These are phyloP conservation scores for Balaeniceps rex DNA, from an alignment of 2,113 vertebrate species.

Conservation along the genomic window DNA sequence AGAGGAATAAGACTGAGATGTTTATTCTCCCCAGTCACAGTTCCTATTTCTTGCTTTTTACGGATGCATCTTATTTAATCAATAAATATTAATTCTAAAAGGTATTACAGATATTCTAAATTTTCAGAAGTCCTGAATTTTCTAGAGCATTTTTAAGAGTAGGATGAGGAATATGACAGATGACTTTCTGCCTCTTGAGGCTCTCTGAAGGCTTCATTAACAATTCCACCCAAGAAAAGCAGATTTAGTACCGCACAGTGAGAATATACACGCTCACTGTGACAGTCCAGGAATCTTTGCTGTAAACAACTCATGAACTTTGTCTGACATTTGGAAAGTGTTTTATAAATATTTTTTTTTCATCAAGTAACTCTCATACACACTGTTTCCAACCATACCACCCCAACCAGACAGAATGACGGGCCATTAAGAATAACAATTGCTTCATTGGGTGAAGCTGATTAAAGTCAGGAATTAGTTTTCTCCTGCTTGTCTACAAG, in stretches of 20 bases:
- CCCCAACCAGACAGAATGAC: background rate
- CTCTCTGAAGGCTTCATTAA: background rate
- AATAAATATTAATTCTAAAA: background rate
- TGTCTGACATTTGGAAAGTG: background rate
- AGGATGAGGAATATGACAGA: background rate
- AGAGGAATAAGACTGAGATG: background rate
- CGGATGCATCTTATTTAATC: background rate
- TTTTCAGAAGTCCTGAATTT: background rate
- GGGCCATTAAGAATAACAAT: background rate
- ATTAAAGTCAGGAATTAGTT: background rate
- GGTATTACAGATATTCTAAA: background rate
- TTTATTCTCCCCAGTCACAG: background rate
- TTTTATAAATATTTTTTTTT: background rate
- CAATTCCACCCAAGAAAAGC: background rate
- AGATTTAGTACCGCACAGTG: background rate
- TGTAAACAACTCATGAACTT: background rate
- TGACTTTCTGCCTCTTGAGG: background rate
- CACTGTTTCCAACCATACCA: background rate
- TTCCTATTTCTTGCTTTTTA: background rate
- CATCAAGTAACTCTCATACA: background rate
- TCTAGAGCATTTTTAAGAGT: background rate
- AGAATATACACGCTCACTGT: background rate
- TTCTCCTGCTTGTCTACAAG: background rate
- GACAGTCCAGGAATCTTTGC: background rate
- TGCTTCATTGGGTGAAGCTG: background rate